Evolutionary conservation across 2,797 vertebrate species (phyloP), one percentile per base, ranked within the genome.

Genomic region (Taenioides sp.): DNA sequence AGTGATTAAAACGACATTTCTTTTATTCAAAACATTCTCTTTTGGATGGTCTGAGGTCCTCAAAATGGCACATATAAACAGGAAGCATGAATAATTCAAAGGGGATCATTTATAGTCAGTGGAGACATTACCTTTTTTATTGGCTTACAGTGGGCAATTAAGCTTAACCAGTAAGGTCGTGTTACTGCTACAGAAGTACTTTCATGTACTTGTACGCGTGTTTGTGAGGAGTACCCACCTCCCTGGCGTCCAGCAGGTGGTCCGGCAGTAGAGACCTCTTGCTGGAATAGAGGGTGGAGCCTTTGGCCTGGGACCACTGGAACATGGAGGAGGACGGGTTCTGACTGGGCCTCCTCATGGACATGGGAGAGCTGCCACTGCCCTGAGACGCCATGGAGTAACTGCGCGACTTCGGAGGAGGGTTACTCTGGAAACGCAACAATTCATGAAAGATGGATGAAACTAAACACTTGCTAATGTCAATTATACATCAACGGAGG

Each of bases 351-450:
- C 97, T 91, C 64, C 97, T 96, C 85, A 97, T 80, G 10, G 94
- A 93, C 83, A 95, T 92, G 10, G 98, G 98, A 2, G 98, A 99
- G 90, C 91, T 96, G 81, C 94, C 94, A 54, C 96, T 98, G 89
- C 97, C 95, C 92, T 97, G 96, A 75, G 98, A 98, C 3, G 94
- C 95, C 81, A 96, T 94, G 0, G 98, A 99, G 91, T 98, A 97
- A 90, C 96, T 99, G 75, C 96, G 95, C 73, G 96, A 97, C 92
- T 98, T 97, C 83, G 97, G 93, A 63, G 96, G 96, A 67, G 97
- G 96, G 83, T 99, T 98, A 87, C 95, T 99, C 97, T 99, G 93
- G 40, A 27, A 50, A 50, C 7, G 27, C n/a, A 65, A 63, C 6
- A 10, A 34, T 28, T 9, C 9, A 22, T 23, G 7, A 52, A 18